A percentile compares a stretch with the other conserved stretches of the same genome.
Conservation (phyloP, 2,888 invertebrate species). For the Zhuqinia jingwanae region DNA sequence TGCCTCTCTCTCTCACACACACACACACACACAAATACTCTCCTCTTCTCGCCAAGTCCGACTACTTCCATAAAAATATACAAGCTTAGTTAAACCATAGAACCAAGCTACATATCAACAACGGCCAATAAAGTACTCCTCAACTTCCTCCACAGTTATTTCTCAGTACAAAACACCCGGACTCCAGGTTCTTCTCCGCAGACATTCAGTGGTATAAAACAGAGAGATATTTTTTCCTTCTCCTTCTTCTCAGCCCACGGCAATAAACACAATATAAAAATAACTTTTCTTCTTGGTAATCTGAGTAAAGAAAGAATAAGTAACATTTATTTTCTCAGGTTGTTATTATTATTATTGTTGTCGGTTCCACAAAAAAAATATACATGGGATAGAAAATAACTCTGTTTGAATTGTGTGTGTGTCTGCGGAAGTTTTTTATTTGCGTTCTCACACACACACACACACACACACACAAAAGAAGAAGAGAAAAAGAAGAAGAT, state of each 20-base stretch:
- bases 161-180: too few species aligned
- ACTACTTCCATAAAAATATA: neutral
- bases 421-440: too few species aligned
- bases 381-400: conserved; percentile 26
- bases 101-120: conserved; percentile 23
- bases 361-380: conserved; percentile 8
- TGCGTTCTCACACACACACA: too few species aligned
- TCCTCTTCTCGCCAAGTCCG: conserved; percentile 3
- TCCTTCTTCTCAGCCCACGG: conserved; percentile 31
- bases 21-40: too few species aligned
- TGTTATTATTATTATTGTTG: conserved; percentile 34
- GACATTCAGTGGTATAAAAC: too few species aligned
- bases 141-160: neutral
- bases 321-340: conserved; percentile 23
- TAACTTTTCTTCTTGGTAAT: conserved; percentile 2
- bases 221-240: conserved; percentile 23
- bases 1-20: conserved; percentile 31
- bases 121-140: conserved; percentile 39
- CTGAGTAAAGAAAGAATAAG: conserved; percentile 5
- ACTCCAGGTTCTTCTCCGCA: neutral
- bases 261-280: conserved; percentile 35
- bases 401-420: conserved; percentile 10
- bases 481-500: too few species aligned
- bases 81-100: conserved; percentile 24
- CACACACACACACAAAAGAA: too few species aligned